Percentiles rank a stretch among this genome's conserved stretches.
phyloP scores from a whole-genome alignment of 2,113 vertebrate genomes.

The Etheostoma spectabile region DNA sequence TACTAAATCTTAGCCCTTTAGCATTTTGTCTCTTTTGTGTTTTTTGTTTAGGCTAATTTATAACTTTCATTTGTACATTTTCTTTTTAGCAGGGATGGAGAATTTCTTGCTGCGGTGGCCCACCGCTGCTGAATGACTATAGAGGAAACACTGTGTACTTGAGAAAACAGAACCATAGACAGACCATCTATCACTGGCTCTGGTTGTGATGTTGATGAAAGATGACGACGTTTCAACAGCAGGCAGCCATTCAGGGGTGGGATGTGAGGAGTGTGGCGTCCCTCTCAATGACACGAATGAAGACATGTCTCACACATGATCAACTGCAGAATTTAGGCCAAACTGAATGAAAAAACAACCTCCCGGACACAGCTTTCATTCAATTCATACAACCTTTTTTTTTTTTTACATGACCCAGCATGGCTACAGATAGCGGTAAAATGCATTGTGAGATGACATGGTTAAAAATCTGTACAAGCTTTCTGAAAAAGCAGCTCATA shows the following conservation, averaged over 20 bases:
- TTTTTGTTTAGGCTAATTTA: slow-evolving; percentile 49
- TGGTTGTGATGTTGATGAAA: slow-evolving; percentile 73
- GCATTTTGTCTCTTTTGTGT: slow-evolving; percentile 21
- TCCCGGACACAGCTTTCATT: slow-evolving; percentile 35
- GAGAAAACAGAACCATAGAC: slow-evolving; percentile 70
- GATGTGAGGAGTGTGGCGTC: slow-evolving; percentile 58
- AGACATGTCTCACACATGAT: slow-evolving; percentile 60
- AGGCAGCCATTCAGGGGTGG: slow-evolving; percentile 68
- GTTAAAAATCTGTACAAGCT: slow-evolving; percentile 66
- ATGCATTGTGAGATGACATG: slow-evolving; percentile 40
- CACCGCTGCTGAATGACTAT: slow-evolving; percentile 76
- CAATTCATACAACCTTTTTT: slow-evolving; percentile 42
- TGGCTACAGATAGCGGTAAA: slow-evolving; percentile 33
- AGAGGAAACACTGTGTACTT: slow-evolving; percentile 77
- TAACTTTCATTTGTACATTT: slow-evolving; percentile 42
- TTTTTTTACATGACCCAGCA: slow-evolving; percentile 29
- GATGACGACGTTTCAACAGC: slow-evolving; percentile 73
- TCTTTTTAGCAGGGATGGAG: slow-evolving; percentile 26
- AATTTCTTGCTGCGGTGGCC: slow-evolving; percentile 57
- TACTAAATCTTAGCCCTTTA: slow-evolving; percentile 9
- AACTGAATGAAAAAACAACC: slow-evolving; percentile 43
- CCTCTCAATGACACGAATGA: slow-evolving; percentile 53
- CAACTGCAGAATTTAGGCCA: slow-evolving; percentile 48
- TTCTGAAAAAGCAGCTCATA: slow-evolving; percentile 49
- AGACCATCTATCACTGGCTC: slow-evolving; percentile 69